phyloP scores from a whole-genome alignment of 2,797 vertebrate species.

The Eulemur rubriventer region DNA sequence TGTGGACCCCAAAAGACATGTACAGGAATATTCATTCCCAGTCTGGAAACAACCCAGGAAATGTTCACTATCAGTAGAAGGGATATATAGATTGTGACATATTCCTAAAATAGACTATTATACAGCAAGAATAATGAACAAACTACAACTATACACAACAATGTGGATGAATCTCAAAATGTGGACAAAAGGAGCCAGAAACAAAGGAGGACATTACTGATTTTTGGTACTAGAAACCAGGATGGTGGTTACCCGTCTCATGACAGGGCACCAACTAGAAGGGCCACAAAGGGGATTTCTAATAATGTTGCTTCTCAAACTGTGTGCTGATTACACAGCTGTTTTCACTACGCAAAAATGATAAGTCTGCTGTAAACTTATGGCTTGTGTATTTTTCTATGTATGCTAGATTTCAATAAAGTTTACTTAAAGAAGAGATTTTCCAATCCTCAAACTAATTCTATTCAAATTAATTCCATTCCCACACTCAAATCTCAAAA shows the following conservation, averaged over 20 bases:
- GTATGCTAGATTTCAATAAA: not conserved
- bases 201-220: not conserved
- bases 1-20: not conserved
- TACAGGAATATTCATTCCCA: not conserved
- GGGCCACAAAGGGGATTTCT: not conserved
- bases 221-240: not conserved
- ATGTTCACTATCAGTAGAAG: not conserved
- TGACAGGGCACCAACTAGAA: not conserved
- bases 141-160: not conserved
- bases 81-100: not conserved
- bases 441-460: not conserved
- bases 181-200: not conserved
- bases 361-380: not conserved
- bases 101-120: constrained; percentile 1
- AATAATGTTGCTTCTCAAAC: not conserved
- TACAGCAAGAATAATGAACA: not conserved
- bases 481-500: not conserved
- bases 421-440: not conserved
- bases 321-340: not conserved
- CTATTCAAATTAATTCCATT: not conserved
- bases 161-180: not conserved
- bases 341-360: not conserved
- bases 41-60: not conserved
- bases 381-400: not conserved
- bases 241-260: not conserved